A percentile compares a stretch with the other conserved stretches of the same genome.
Conservation (phyloP, 2,113 vertebrate genomes). For the Pomatostomus ruficeps region DNA sequence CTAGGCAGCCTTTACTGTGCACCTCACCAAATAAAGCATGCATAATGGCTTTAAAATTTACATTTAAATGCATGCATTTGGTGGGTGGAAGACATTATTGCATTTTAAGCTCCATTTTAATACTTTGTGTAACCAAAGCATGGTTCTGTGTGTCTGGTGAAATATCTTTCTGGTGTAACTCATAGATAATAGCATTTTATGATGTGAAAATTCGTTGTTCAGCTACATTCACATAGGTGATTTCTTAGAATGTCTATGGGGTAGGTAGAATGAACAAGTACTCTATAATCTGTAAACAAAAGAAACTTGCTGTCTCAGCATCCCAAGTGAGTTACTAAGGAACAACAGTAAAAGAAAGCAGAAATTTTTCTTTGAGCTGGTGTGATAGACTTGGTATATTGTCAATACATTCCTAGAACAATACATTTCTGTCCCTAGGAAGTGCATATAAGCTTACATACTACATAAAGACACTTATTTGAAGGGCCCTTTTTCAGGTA, state of each 20-base stretch:
- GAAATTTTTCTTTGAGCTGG: background rate
- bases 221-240: background rate
- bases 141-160: background rate
- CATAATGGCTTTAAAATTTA: background rate
- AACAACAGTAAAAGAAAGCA: background rate
- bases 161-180: background rate
- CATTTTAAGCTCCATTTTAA: background rate
- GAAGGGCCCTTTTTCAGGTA: background rate
- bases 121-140: background rate
- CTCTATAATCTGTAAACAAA: background rate
- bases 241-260: background rate
- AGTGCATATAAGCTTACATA: background rate
- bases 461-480: background rate
- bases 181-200: background rate
- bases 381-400: background rate
- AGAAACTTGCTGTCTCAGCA: background rate
- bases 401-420: background rate
- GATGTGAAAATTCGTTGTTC: background rate
- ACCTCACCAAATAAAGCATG: background rate
- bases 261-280: background rate
- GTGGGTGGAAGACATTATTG: background rate
- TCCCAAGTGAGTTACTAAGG: background rate
- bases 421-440: background rate
- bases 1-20: background rate
- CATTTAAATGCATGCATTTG: background rate